Evolutionary conservation across 2,113 vertebrate genomes (phyloP).

Genomic region (Euleptes europaea): DNA sequence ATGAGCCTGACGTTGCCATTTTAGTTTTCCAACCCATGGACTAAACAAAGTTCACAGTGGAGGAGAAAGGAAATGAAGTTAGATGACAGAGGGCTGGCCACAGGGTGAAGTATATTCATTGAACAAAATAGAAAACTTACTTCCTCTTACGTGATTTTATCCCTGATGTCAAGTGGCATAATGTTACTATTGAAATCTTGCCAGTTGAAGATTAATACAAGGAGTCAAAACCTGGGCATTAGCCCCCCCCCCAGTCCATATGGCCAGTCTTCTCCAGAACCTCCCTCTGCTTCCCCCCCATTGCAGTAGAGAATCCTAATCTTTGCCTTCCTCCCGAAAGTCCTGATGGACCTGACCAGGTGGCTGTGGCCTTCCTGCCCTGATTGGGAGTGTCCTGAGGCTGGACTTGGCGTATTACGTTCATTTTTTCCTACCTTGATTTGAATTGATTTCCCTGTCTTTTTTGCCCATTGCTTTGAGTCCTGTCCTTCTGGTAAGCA

Average conservation of each 20-base stretch:
- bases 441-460: neutral
- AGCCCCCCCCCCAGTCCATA: neutral
- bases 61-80: conserved; percentile 11
- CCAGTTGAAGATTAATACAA: neutral
- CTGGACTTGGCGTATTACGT: neutral
- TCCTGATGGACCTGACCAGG: neutral
- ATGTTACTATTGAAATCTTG: neutral
- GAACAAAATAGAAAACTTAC: neutral
- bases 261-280: neutral
- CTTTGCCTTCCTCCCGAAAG: neutral
- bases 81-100: neutral
- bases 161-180: neutral
- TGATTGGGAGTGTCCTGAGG: neutral
- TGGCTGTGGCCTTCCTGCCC: neutral
- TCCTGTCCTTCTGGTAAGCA: no score
- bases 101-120: conserved; percentile 14
- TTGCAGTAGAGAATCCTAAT: no score
- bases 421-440: neutral
- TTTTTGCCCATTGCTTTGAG: neutral
- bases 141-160: neutral
- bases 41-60: neutral
- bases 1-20: conserved; percentile 14
- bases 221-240: conserved; percentile 5
- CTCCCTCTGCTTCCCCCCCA: neutral
- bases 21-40: neutral